A percentile compares a stretch with the other conserved stretches of the same genome.
phyloP scores from a whole-genome alignment of 2,113 vertebrate genomes.

The Glaucidium brasilianum region DNA sequence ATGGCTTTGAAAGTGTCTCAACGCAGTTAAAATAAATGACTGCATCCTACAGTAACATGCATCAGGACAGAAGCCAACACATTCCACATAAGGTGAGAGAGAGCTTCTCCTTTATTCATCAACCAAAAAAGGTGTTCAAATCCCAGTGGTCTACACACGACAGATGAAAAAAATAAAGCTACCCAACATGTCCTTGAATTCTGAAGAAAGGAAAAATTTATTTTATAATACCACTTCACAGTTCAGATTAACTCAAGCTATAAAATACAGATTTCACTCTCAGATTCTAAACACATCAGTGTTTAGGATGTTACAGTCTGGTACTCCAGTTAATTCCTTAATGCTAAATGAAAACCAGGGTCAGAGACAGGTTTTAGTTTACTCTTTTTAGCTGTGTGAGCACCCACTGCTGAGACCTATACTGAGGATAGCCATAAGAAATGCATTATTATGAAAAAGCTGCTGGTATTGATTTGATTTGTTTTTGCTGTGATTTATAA shows the following conservation, averaged over 20 bases:
- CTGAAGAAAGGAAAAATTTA: neutral
- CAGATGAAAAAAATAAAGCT: neutral
- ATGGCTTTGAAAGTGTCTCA: neutral
- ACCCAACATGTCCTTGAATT: neutral
- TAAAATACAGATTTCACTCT: neutral
- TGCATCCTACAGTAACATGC: neutral
- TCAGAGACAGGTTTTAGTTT: neutral
- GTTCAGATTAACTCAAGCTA: constrained; percentile 2
- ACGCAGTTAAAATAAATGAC: constrained; percentile 35
- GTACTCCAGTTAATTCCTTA: neutral
- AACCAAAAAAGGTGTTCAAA: constrained; percentile 50
- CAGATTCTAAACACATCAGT: neutral
- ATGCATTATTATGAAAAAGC: constrained; percentile 34
- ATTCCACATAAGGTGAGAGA: constrained; percentile 19
- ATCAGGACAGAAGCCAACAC: constrained; percentile 12
- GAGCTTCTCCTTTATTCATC: neutral
- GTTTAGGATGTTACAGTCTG: neutral
- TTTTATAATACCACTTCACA: neutral
- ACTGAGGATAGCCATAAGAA: neutral
- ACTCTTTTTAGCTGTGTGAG: neutral
- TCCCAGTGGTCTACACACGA: fast-evolving
- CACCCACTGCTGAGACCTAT: neutral
- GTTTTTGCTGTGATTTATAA: constrained; percentile 48
- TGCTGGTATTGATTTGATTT: constrained; percentile 49
- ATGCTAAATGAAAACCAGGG: neutral